Conservation (phyloP, 2,888 invertebrate genomes). For the Falcaria lacertinaria region DNA sequence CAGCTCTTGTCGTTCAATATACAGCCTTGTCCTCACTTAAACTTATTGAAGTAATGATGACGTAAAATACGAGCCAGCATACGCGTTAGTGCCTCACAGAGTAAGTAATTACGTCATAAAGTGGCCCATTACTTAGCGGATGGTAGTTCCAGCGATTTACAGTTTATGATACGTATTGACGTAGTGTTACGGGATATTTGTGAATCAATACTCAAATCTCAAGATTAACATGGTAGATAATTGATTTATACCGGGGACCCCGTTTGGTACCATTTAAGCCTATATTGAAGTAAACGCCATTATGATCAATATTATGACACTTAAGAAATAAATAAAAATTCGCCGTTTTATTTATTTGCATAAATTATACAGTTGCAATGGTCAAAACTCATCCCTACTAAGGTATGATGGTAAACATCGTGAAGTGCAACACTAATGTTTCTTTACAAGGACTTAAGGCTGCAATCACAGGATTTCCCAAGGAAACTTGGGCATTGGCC, state of each 20-base stretch:
- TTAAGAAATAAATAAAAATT: background rate
- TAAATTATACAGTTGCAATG: no score
- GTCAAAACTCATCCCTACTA: no score
- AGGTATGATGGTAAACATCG: no score
- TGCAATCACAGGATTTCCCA: no score
- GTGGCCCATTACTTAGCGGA: constrained; percentile 24
- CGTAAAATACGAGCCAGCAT: background rate
- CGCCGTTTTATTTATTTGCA: constrained; percentile 1
- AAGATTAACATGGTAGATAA: no score
- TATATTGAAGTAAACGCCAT: background rate
- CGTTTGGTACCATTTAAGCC: background rate
- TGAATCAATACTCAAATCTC: no score
- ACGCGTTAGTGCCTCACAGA: constrained; percentile 12
- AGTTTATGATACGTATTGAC: constrained; percentile 24
- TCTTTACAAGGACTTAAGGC: no score
- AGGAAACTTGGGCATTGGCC: no score
- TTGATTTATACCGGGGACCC: no score
- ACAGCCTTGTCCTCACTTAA: background rate
- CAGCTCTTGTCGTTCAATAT: no score
- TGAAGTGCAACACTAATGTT: no score
- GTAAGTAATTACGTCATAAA: constrained; percentile 22
- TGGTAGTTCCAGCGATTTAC: constrained; percentile 29
- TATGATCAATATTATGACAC: no score
- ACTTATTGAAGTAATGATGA: background rate
- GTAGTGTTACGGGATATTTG: background rate